Conservation (phyloP, 2,113 vertebrate species). For the Rhinoptilus africanus region DNA sequence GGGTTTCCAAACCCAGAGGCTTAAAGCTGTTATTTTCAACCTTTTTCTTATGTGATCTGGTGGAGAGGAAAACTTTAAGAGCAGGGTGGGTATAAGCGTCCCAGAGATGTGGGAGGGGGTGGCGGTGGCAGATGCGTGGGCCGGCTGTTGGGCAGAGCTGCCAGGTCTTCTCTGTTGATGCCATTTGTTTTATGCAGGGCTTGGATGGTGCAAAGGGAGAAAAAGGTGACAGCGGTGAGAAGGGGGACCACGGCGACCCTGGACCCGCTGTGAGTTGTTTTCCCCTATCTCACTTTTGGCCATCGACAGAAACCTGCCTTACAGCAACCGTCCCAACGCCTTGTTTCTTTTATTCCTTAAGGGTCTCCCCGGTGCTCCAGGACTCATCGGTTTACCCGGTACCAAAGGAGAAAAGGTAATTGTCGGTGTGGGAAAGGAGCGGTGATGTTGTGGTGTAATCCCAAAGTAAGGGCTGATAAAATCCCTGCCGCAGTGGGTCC, state of each 20-base stretch:
- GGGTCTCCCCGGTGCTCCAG: constrained; percentile 71
- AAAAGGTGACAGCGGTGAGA: constrained; percentile 71
- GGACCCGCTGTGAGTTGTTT: constrained; percentile 70
- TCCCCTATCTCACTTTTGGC: background rate
- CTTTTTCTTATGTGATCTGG: background rate
- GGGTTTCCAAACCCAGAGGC: background rate
- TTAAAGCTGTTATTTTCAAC: background rate
- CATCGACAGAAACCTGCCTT: background rate
- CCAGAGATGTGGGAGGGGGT: background rate
- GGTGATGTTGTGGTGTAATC: background rate
- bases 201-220: constrained; percentile 77
- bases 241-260: constrained; percentile 42
- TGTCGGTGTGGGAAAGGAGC: background rate
- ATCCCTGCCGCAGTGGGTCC: background rate
- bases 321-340: background rate
- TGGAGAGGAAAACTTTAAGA: background rate
- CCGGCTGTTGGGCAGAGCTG: background rate
- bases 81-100: background rate
- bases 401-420: constrained; percentile 94
- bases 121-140: accelerated
- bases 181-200: constrained; percentile 42
- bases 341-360: background rate
- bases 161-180: background rate
- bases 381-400: constrained; percentile 91
- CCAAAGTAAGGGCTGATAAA: background rate